Base-by-base conservation (phyloP, 2,797 vertebrate genomes). In the Xenentodon cancila region DNA sequence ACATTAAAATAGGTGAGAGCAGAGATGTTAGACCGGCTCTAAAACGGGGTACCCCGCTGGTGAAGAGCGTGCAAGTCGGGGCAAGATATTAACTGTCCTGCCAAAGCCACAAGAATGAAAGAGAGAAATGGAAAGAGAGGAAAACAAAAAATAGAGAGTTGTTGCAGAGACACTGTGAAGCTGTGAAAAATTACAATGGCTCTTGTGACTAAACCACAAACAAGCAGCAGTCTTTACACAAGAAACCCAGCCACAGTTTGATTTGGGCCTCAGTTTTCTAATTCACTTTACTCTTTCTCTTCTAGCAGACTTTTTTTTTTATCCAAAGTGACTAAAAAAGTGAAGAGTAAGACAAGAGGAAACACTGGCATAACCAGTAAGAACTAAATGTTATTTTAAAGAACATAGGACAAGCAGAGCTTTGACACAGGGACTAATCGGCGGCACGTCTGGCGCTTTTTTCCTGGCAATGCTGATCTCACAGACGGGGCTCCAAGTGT, bases 1-100 rank as follows among this genome's bases (percentile, higher is more conserved):
- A 64, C 46, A 73, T 78, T 53, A 77, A 56, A 60, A 61, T 60
- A 68, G 53, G 78, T 67, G 68, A 75, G 72, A 60, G 65, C 5
- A 3, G 47, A 13, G 48, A 60, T 53, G 54, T 56, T 64, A 63
- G 65, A 75, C 40, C 4, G 25, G 60, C 40, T 69, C 72, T 50
- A 68, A 42, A 3, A 13, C 47, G 59, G 22, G 17, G 58, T 19
- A 30, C 51, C 53, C 51, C 46, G 65, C 37, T 51, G 32, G 63
- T 60, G 22, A 66, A 69, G 81, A 42, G 50, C 63, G 54, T 64
- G 64, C 59, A 53, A 74, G 52, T 68, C 59, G 42, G 40, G 54
- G 52, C 50, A 69, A 49, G 68, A 27, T 64, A 63, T 82, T 55
- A 80, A 42, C 30, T 27, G 50, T 17, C 15, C 68, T 64, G 67